Evolutionary conservation across 1,140 invertebrate species (phyloP), one percentile per base, ranked within the genome.

Genomic region (Atopsyche davidsoni): DNA sequence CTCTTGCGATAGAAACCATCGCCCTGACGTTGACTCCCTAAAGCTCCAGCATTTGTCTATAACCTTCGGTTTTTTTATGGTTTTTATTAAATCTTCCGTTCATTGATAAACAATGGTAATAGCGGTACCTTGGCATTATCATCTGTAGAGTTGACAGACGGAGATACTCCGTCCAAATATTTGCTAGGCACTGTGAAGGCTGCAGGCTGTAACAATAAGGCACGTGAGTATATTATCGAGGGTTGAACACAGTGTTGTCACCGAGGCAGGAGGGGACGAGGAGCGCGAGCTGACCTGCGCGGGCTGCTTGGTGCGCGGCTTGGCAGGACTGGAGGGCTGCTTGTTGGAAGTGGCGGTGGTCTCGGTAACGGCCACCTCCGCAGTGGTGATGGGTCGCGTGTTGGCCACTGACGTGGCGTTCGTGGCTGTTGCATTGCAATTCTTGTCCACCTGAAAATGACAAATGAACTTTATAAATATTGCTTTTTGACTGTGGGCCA

Each of bases 391-490:
- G 16, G 11, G 24, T 9, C 36, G 35, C 11, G 39, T 23, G 41
- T 53, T 53, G 16, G 51, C 47, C 10, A 54, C 44, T 61, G 62
- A 23, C 13, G 53, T 44, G 45, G 66, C 45, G 43, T 63, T 56
- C 1, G 56, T 58, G 4, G 63, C 53, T 43, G 83, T 85, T 9
- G 82, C 81, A 70, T 86, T 87, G 62, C 82, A 85, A 65, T 87
- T 86, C 62, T 81, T 83, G 64, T 87, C 83, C 31, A 77, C 66
- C 57, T 64, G 44, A 31, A 53, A 43, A 44, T 54, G 45, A 9
- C 16, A 23, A 10, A 43, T 23, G 14, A 3, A 22, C 13, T 43
- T 16, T 43, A 43, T 6, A 24, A 43, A 43, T 22, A 6, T 43
- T 36, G 10, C 16, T 16, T 9, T 16, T 17, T 17, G 2, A n/a